A percentile compares a stretch with the other conserved stretches of the same genome.
phyloP scores from a whole-genome alignment of 1,140 invertebrate species.

The Bactericera cockerelli region DNA sequence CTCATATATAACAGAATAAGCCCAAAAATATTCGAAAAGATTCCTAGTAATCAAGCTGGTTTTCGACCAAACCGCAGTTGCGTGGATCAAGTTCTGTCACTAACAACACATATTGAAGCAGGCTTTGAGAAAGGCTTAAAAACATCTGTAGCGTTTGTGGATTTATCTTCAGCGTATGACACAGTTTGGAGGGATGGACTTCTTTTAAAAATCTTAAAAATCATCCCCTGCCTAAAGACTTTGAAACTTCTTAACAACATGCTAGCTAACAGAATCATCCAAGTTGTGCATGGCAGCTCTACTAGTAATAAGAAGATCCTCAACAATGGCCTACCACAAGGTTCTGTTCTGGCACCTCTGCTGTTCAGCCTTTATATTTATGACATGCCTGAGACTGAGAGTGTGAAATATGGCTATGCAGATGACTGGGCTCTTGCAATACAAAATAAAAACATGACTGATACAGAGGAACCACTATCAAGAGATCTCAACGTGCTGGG shows the following conservation, averaged over 20 bases:
- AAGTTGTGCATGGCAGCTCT: background rate
- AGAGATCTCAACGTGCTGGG: background rate
- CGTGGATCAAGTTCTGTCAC: background rate
- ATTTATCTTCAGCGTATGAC: slow-evolving; percentile 11
- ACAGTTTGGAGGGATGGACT: slow-evolving; percentile 12
- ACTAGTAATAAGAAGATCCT: slow-evolving; percentile 6
- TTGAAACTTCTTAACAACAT: background rate
- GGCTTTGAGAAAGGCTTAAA: slow-evolving; percentile 7
- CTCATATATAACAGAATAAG: slow-evolving; percentile 6
- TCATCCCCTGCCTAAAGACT: slow-evolving; percentile 8
- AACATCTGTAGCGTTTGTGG: slow-evolving; percentile 9
- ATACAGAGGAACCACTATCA: background rate
- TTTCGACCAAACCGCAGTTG: slow-evolving; percentile 10
- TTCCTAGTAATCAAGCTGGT: slow-evolving; percentile 5
- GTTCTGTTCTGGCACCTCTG: slow-evolving; percentile 8
- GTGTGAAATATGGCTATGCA: background rate
- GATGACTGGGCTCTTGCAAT: slow-evolving; percentile 7
- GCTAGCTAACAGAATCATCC: background rate
- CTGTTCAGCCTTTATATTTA: slow-evolving; percentile 11
- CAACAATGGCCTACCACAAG: slow-evolving; percentile 13
- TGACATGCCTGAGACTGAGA: background rate
- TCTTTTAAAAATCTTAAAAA: slow-evolving; percentile 8
- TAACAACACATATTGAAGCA: slow-evolving; percentile 4
- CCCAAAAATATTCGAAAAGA: background rate
- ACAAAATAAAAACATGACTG: background rate